Evolutionary conservation across 1,140 invertebrate genomes (phyloP).

Genomic region (Drosophila punjabiensis): DNA sequence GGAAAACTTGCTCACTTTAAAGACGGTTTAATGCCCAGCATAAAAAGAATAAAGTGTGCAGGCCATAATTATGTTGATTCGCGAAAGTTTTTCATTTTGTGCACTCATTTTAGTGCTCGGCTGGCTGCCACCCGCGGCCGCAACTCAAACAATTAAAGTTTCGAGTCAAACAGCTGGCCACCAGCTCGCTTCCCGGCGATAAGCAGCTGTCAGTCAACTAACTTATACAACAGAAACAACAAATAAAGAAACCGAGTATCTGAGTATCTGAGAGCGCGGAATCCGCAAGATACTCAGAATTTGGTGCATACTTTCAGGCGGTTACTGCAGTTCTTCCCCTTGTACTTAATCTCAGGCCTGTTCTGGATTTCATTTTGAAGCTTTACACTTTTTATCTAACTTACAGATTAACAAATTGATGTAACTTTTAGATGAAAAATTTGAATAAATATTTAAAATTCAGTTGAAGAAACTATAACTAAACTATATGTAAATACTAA

Average conservation of each 20-base stretch:
- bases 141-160: constrained; percentile 43
- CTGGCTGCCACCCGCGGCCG: constrained; percentile 14
- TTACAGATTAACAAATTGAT: background rate
- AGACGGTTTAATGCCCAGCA: constrained; percentile 22
- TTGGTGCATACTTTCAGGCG: constrained; percentile 45
- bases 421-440: background rate
- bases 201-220: constrained; percentile 43
- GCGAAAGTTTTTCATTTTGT: constrained; percentile 27
- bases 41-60: constrained; percentile 1
- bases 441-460: background rate
- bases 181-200: constrained; percentile 13
- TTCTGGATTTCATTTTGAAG: constrained; percentile 10
- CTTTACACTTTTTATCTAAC: background rate
- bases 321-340: too few species aligned
- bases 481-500: too few species aligned
- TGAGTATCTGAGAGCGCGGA: background rate
- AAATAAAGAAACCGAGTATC: background rate
- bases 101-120: constrained; percentile 2
- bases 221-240: background rate
- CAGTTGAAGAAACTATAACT: background rate
- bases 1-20: constrained; percentile 29
- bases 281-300: constrained; percentile 7
- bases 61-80: constrained; percentile 45
- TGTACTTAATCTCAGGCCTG: background rate
- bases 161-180: constrained; percentile 35